phyloP scores from a whole-genome alignment of 2,888 invertebrate genomes.

The Melipona bicolor region DNA sequence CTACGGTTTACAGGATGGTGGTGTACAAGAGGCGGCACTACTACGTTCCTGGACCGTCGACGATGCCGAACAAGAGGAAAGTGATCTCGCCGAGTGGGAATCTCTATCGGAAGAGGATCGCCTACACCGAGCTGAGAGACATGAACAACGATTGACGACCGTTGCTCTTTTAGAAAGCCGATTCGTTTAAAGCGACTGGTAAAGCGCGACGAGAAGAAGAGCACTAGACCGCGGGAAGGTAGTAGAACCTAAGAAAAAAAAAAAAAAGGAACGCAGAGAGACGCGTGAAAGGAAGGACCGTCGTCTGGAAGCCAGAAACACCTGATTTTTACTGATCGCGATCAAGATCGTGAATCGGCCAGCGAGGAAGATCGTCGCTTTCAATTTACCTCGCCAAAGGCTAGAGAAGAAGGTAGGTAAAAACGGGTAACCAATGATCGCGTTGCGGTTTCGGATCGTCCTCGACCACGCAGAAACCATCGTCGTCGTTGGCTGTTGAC shows the following conservation, averaged over 20 bases:
- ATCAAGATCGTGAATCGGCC: neutral
- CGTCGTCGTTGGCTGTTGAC: neutral
- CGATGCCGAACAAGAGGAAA: slow-evolving; percentile 73
- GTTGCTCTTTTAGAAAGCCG: slow-evolving; percentile 55
- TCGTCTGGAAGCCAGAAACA: neutral
- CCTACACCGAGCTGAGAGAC: slow-evolving; percentile 82
- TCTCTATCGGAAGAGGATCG: slow-evolving; percentile 79
- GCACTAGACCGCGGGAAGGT: no score
- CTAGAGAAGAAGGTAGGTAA: neutral
- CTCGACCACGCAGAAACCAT: neutral
- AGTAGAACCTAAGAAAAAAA: neutral
- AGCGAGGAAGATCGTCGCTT: neutral
- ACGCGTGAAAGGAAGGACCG: neutral
- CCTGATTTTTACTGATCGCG: neutral
- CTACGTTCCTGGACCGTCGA: slow-evolving; percentile 77
- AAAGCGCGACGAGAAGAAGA: neutral
- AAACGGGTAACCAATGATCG: neutral
- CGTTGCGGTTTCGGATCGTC: neutral
- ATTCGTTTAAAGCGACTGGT: slow-evolving; percentile 46
- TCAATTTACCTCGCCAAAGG: neutral
- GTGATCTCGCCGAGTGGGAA: slow-evolving; percentile 59
- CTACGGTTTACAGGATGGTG: slow-evolving; percentile 75
- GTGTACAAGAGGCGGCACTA: slow-evolving; percentile 82
- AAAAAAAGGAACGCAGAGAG: neutral
- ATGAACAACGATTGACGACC: slow-evolving; percentile 82